phyloP scores from a whole-genome alignment of 2,888 invertebrate genomes.

The Drosophila silvestris region DNA sequence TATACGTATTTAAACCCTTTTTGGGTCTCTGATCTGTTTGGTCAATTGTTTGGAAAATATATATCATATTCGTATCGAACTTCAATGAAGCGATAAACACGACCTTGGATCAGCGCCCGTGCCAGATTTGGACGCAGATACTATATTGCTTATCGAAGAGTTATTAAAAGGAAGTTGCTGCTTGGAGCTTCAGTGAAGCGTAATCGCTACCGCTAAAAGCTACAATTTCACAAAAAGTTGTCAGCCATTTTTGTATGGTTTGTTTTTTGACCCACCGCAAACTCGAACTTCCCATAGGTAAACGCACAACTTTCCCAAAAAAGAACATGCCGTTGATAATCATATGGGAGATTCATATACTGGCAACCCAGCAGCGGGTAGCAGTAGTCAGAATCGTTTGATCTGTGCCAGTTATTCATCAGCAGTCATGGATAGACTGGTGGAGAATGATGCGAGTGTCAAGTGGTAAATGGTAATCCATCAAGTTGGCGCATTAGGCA shows the following conservation, averaged over 20 bases:
- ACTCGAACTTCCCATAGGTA: slow-evolving; percentile 40
- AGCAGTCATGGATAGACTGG: slow-evolving; percentile 18
- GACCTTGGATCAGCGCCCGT: slow-evolving; percentile 71
- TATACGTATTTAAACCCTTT: slow-evolving; percentile 67
- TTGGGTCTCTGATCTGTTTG: slow-evolving; percentile 71
- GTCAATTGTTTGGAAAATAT: slow-evolving; percentile 85
- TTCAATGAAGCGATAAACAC: slow-evolving; percentile 56
- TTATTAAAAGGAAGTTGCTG: background rate
- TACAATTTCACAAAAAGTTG: slow-evolving; percentile 45
- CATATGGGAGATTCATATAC: background rate
- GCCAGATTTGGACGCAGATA: slow-evolving; percentile 42
- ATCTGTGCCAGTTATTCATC: slow-evolving; percentile 56
- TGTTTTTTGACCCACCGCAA: slow-evolving; percentile 30
- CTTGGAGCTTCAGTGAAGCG: slow-evolving; percentile 45
- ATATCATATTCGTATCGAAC: slow-evolving; percentile 50
- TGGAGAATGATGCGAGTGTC: slow-evolving; percentile 34
- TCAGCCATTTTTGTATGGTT: slow-evolving; percentile 18
- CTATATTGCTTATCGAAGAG: background rate
- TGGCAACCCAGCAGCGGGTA: slow-evolving; percentile 58
- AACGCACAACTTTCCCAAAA: slow-evolving; percentile 30
- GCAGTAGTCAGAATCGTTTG: slow-evolving; percentile 28
- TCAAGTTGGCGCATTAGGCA: slow-evolving; percentile 81
- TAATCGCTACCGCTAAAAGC: slow-evolving; percentile 56
- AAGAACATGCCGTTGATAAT: slow-evolving; percentile 18
- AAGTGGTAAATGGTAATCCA: slow-evolving; percentile 65